These are phyloP conservation scores for Dysidea cf. avara DNA, from an alignment of 37 sponge, comb jelly and placozoan genomes.

Conservation along the genomic window DNA sequence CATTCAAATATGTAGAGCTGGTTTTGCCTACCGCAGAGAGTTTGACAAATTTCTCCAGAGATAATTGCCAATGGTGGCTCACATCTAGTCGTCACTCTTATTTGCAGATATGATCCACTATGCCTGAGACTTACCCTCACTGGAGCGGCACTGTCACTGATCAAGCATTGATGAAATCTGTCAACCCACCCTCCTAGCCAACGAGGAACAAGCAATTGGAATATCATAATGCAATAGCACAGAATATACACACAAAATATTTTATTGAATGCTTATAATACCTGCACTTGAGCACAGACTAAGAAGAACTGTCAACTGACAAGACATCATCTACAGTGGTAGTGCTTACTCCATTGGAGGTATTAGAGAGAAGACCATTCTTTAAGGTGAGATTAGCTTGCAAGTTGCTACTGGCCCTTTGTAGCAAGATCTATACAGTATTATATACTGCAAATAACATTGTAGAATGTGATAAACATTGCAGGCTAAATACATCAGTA, in stretches of 20 bases:
- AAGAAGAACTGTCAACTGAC: too few relatives aligned
- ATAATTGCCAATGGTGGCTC: conserved; percentile 1
- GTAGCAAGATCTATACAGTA: too few relatives aligned
- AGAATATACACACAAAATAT: too few relatives aligned
- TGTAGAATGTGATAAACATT: too few relatives aligned
- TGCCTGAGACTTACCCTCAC: conserved; percentile 87
- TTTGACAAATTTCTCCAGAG: conserved; percentile 89
- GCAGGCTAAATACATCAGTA: too few relatives aligned
- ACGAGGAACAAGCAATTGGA: conserved; percentile 79
- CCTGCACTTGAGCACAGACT: conserved; percentile 21
- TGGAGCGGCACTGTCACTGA: conserved; percentile 78
- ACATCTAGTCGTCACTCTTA: background rate
- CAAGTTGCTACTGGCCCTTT: too few relatives aligned
- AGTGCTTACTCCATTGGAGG: too few relatives aligned
- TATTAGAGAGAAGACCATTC: too few relatives aligned
- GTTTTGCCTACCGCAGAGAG: conserved; percentile 94
- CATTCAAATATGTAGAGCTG: conserved; percentile 93
- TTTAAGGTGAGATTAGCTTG: too few relatives aligned
- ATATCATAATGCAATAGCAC: conserved; percentile 30
- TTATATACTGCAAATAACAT: too few relatives aligned
- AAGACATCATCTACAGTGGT: too few relatives aligned
- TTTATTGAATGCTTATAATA: conserved; percentile 30
- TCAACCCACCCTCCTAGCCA: too few relatives aligned
- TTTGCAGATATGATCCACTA: conserved; percentile 76
- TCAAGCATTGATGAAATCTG: conserved; percentile 81